Conservation (phyloP, 2,113 vertebrate genomes). For the Lagopus leucura region DNA sequence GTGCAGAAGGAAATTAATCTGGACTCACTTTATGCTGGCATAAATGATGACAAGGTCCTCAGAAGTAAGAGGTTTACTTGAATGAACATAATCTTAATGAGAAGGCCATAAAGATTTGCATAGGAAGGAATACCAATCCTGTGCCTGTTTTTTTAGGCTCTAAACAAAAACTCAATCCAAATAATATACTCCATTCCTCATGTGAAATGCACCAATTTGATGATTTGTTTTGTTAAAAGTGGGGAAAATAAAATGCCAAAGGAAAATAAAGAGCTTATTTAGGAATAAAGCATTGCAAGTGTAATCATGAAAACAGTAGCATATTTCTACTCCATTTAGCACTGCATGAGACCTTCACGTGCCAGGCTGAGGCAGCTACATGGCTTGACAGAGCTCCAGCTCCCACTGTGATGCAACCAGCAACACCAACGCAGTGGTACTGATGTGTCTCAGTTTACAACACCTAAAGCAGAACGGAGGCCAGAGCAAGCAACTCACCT, state of each 20-base stretch:
- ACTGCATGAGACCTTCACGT: not conserved
- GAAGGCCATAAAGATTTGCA: not conserved
- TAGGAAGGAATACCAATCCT: not conserved
- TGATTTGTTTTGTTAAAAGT: not conserved
- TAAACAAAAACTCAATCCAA: not conserved
- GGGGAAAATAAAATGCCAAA: not conserved
- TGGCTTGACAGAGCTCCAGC: not conserved
- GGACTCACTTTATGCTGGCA: not conserved
- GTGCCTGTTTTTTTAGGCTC: not conserved
- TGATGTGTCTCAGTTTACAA: fast-evolving
- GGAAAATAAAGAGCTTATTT: not conserved
- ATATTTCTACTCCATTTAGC: conserved; percentile 45
- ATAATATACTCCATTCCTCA: not conserved
- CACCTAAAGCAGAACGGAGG: not conserved
- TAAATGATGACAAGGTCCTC: not conserved
- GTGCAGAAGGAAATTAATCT: not conserved
- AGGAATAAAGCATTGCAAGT: conserved; percentile 16
- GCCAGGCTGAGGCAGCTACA: not conserved
- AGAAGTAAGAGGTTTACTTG: not conserved
- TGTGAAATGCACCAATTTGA: not conserved
- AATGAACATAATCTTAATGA: not conserved
- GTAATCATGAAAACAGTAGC: not conserved
- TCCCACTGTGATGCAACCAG: not conserved
- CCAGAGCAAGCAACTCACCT: not conserved
- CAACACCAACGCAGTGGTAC: not conserved